A percentile compares a stretch with the other conserved stretches of the same genome.
phyloP scores from a whole-genome alignment of 1,140 invertebrate genomes.

The Philotrypesis tridentata region DNA sequence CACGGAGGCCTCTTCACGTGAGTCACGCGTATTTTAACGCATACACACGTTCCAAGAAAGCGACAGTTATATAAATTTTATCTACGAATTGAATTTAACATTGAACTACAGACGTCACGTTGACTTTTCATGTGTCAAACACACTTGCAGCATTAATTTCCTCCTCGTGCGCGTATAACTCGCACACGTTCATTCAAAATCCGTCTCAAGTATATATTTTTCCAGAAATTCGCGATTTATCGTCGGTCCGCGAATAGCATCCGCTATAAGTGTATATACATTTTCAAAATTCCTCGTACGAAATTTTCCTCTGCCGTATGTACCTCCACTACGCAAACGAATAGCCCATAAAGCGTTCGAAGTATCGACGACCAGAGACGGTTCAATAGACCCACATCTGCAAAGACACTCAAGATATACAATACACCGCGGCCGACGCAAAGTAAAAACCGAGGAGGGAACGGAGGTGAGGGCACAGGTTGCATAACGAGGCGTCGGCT shows the following conservation, averaged over 20 bases:
- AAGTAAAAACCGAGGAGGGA: neutral
- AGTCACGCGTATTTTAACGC: neutral
- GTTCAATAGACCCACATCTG: neutral
- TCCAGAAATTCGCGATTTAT: too few relatives aligned
- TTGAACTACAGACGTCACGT: too few relatives aligned
- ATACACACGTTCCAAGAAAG: neutral
- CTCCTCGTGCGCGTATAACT: too few relatives aligned
- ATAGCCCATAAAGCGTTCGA: neutral
- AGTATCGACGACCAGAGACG: neutral
- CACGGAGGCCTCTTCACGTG: too few relatives aligned
- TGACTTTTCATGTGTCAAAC: too few relatives aligned
- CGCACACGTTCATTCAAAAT: too few relatives aligned
- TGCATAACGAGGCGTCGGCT: constrained; percentile 41
- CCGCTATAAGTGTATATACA: too few relatives aligned
- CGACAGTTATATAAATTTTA: neutral
- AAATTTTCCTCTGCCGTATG: too few relatives aligned
- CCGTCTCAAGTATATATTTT: too few relatives aligned
- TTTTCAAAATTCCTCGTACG: too few relatives aligned
- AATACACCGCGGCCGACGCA: neutral
- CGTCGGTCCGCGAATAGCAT: too few relatives aligned
- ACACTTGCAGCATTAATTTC: too few relatives aligned
- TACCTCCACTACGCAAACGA: neutral
- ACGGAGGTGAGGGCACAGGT: neutral
- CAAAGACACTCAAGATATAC: neutral
- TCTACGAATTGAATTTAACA: neutral